Base-by-base conservation (phyloP, 2,113 vertebrate species). In the Hippocampus guttulatus region DNA sequence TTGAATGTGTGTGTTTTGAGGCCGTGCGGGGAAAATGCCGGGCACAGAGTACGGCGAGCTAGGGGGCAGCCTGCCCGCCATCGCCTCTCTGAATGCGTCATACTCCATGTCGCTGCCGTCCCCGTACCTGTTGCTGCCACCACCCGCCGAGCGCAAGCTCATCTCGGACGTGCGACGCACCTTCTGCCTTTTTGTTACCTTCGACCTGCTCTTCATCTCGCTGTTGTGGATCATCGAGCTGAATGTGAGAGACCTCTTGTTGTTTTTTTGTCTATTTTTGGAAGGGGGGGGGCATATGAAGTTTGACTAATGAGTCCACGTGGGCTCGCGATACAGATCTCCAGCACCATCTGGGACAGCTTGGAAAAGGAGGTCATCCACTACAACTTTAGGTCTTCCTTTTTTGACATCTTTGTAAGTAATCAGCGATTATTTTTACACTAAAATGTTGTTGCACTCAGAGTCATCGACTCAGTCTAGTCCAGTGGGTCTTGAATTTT, bases 361-460 rank as follows among this genome's bases (percentile, higher is more conserved):
- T 67, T 99, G 83, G 76, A 91, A 76, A 81, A 79, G 0, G 97
- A 99, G 88, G 93, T 99, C 40, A 23, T 95, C 79, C 0, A 75
- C 0, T 99, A 99, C 81, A 64, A 87, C 1, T 98, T 95, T 65
- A 90, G 87, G 63, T 92, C 89, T 2, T 99, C 97, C 0, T 98
- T 98, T 91, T 99, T 99, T 58, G 97, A 98, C 82, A 98, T 99
- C 74, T 94, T 95, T 87, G 97, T 99, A 91, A 98, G 97, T 95
- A 82, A 16, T 8, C 21, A 6, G 20, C 9, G 14, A 16, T 62
- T 38, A 16, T 62, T 62, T 30, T 8, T 27, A 33, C 14, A 16
- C 27, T 62, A 6, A 62, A 41, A 64, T 64, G 3, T n/a, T 21
- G 33, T 64, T 18, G 62, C 30, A 30, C 30, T 30, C 30, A 3